Evolutionary conservation across 2,888 invertebrate species (phyloP), one percentile per base, ranked within the genome.

Genomic region (Leucophora obtusa): DNA sequence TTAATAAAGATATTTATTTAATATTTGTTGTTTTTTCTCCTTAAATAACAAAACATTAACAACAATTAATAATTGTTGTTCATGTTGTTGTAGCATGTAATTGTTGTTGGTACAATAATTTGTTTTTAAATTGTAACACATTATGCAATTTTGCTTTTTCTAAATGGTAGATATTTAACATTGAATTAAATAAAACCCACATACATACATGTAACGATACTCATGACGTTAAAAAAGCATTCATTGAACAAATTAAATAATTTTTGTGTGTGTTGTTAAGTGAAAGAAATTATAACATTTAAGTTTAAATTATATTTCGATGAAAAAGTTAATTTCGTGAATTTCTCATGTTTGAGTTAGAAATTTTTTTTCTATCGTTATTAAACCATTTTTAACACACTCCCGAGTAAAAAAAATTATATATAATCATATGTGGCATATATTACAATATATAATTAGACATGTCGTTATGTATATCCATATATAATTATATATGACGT

Each of bases 121-220:
- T 28, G 3, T 28, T 28, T 28, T 28, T 58, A n/a, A 59, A 71
- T 59, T 77, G 65, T 71, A 60, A 66, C 66, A 66, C 28, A 60
- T 71, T 65, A 77, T 60, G 71, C 59, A 77, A 77, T 66, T n/a
- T n/a, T 76, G 62, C 50, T 56, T 14, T 38, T 38, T 38, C n/a
- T 50, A 50, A 50, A 62, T 21, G 65, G 43, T 56, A n/a, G n/a
- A n/a, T n/a, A 68, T 80, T 80, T 80, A 76, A 76, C 80, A 80
- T 80, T 80, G 80, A 74, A 68, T 72, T 80, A 56, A 51, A 33
- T n/a, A 54, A 51, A 74, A 62, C 60, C 50, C 68, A 58, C 58
- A 63, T 58, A 43, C 24, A 24, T 15, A n/a, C n/a, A n/a, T 33
- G 28, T 28, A n/a, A n/a, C n/a, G n/a, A n/a, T n/a, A 28, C 28